Base-by-base conservation (phyloP, 2,113 vertebrate genomes). In the Oncorhynchus gorbuscha region DNA sequence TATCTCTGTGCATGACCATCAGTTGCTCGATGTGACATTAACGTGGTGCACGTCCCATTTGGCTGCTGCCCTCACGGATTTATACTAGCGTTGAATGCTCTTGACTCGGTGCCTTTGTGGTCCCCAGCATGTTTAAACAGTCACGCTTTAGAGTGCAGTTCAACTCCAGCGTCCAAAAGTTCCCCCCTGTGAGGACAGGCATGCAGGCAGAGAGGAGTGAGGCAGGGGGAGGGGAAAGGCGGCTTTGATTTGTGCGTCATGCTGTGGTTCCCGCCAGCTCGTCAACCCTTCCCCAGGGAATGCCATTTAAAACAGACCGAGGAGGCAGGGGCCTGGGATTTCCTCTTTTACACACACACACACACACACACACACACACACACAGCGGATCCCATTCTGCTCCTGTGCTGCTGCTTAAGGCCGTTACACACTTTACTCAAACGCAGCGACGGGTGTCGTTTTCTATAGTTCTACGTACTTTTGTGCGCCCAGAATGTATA, bases 191-290 rank as follows among this genome's bases (percentile, higher is more conserved):
- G 69, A 4, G 55, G 51, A 24, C 45, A 35, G 71, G 59, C n/a
- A 22, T n/a, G 8, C 24, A 32, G 66, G 30, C 26, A 18, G 13
- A 32, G 28, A 30, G 12, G 66, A 4, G 16, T 70, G 78, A 64
- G 76, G 78, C 26, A 35, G 80, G 70, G 80, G 83, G 74, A 72
- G 76, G 81, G 81, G 74, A 84, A 84, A 71, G 77, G 84, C 80
- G 87, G 84, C 86, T 89, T 91, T 77, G 39, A 83, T 80, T 80
- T 64, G 39, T 39, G 32, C 73, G 84, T 91, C 88, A 86, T 81
- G 89, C 89, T 82, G 88, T 72, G 64, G 79, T 90, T 91, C 88
- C 89, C 80, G 83, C 89, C 85, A 61, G 67, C 71, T 64, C 24
- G 18, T 48, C 28, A 14, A 22, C 78, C n/a, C 81, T 80, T 81